Evolutionary conservation across 1,140 invertebrate genomes (phyloP).

Genomic region (Rhopalosiphum maidis): DNA sequence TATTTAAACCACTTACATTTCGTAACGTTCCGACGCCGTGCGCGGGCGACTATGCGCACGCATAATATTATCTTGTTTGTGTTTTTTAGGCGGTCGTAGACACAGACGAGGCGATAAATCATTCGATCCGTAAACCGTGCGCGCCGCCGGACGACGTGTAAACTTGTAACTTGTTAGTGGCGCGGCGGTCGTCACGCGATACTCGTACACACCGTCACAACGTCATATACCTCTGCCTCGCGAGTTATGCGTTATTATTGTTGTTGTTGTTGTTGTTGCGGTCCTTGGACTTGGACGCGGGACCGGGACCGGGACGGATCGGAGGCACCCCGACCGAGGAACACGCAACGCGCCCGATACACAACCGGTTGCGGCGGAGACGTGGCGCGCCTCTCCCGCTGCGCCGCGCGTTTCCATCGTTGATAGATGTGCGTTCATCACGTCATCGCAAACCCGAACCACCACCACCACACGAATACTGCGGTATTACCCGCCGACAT

Average conservation of each 20-base stretch:
- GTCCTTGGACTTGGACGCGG: background rate
- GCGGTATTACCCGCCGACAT: background rate
- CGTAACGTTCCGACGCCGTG: background rate
- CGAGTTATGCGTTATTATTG: too few species aligned
- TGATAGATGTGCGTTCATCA: constrained; percentile 41
- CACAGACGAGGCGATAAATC: constrained; percentile 8
- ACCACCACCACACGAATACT: background rate
- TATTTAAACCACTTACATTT: background rate
- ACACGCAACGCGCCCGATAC: background rate
- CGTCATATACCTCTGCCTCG: too few species aligned
- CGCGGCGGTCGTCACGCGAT: constrained; percentile 23
- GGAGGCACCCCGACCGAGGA: background rate
- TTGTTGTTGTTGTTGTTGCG: background rate
- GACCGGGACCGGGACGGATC: background rate
- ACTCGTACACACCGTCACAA: background rate
- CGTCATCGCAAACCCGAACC: constrained; percentile 16
- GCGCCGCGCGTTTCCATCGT: background rate
- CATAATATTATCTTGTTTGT: background rate
- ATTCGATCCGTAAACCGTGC: background rate
- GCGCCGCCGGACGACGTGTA: background rate
- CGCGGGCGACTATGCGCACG: background rate
- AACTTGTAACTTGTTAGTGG: constrained; percentile 12
- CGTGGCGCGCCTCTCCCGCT: constrained; percentile 21
- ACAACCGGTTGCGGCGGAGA: background rate
- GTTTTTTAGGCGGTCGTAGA: background rate